These are phyloP conservation scores for Darwinula stevensoni DNA, from an alignment of 2,888 invertebrate species.

Conservation along the genomic window DNA sequence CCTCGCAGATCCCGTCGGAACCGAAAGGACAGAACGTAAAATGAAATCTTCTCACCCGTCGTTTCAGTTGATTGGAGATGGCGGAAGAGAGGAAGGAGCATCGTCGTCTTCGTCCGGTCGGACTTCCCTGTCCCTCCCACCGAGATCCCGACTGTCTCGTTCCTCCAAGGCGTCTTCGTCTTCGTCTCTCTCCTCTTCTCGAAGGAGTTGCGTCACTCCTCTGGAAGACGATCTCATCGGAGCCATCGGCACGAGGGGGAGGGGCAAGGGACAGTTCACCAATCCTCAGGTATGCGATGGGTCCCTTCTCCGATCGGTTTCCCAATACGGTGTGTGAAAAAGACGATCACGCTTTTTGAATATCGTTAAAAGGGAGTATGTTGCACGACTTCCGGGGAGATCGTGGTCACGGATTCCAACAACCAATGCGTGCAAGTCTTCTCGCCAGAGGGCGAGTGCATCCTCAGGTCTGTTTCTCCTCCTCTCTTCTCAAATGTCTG, in stretches of 20 bases:
- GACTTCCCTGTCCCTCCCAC: too few relatives aligned
- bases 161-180: too few relatives aligned
- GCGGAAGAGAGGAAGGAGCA: too few relatives aligned
- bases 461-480: slow-evolving; percentile 12
- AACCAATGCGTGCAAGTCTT: slow-evolving; percentile 19
- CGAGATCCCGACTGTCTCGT: too few relatives aligned
- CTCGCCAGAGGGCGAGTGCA: slow-evolving; percentile 16
- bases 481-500: too few relatives aligned
- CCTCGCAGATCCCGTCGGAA: neutral
- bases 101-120: too few relatives aligned
- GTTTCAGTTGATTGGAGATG: too few relatives aligned
- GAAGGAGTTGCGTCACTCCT: slow-evolving; percentile 9
- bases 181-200: too few relatives aligned
- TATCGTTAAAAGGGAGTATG: slow-evolving; percentile 15
- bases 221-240: slow-evolving; percentile 20
- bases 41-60: neutral
- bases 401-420: slow-evolving; percentile 21
- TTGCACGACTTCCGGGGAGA: slow-evolving; percentile 14
- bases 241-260: slow-evolving; percentile 19
- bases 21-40: neutral
- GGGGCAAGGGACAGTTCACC: slow-evolving; percentile 21
- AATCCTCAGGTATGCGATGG: slow-evolving; percentile 18
- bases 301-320: too few relatives aligned
- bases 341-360: too few relatives aligned
- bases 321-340: too few relatives aligned